Conservation (phyloP, 2,888 invertebrate species). For the Ectemnius continuus region DNA sequence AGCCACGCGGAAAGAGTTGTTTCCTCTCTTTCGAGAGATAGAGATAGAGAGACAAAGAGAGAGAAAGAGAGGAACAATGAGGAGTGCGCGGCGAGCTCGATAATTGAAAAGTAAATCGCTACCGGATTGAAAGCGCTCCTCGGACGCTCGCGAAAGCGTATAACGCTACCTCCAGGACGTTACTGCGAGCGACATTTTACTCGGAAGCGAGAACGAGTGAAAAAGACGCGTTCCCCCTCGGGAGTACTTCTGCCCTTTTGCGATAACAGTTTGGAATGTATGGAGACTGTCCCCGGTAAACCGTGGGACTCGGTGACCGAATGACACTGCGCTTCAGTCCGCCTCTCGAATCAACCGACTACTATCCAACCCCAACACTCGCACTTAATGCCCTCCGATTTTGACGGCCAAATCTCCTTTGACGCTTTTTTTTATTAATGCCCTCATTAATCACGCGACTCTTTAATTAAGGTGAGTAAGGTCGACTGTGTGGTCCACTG, state of each 20-base stretch:
- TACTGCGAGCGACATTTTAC: conserved; percentile 50
- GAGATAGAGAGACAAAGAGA: too few species aligned
- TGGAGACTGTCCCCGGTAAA: conserved; percentile 39
- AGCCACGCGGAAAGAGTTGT: too few species aligned
- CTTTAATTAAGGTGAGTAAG: too few species aligned
- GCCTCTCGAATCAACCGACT: background rate
- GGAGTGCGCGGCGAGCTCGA: background rate
- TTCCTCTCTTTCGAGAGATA: too few species aligned
- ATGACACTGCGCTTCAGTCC: conserved; percentile 21
- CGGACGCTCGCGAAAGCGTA: too few species aligned
- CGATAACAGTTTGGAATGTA: conserved; percentile 52
- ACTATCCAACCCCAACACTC: too few species aligned
- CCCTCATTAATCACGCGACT: too few species aligned
- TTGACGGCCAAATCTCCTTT: background rate
- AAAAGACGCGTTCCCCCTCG: conserved; percentile 49
- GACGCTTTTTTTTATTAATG: too few species aligned
- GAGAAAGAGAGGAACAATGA: too few species aligned
- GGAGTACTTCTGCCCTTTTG: conserved; percentile 52
- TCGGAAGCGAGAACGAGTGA: conserved; percentile 52
- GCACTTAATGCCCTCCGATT: background rate
- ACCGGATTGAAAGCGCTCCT: conserved; percentile 6
- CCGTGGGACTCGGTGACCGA: conserved; percentile 37
- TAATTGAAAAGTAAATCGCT: background rate
- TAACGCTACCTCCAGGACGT: conserved; percentile 16
- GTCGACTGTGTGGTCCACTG: background rate